phyloP scores from a whole-genome alignment of 92 coral and sea anemone species.

The Actinernus sp. region DNA sequence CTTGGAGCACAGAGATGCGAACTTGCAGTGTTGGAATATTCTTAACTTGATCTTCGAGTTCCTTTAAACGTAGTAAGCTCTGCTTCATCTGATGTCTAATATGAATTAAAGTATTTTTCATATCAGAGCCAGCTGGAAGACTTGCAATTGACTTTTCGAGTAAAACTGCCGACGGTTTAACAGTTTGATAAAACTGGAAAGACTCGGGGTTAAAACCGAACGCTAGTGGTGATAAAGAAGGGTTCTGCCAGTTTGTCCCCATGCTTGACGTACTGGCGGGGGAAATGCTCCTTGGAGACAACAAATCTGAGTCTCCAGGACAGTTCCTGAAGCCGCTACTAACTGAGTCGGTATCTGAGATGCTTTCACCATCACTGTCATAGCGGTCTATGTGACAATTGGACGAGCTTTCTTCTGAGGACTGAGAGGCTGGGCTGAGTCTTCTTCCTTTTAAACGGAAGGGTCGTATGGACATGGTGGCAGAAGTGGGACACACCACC shows the following conservation, averaged over 20 bases:
- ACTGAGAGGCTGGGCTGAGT: slow-evolving; percentile 7
- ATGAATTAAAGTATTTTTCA: slow-evolving; percentile 73
- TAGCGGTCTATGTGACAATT: too few species aligned
- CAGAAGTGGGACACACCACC: slow-evolving; percentile 6
- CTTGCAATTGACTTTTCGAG: slow-evolving; percentile 83
- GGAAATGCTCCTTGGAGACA: slow-evolving; percentile 27
- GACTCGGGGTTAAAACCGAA: slow-evolving; percentile 37
- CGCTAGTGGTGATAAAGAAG: slow-evolving; percentile 20
- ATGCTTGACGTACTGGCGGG: slow-evolving; percentile 33
- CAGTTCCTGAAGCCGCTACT: slow-evolving; percentile 8
- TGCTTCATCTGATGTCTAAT: slow-evolving; percentile 95
- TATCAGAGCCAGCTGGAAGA: slow-evolving; percentile 85
- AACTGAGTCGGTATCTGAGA: slow-evolving; percentile 36
- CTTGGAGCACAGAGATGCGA: slow-evolving; percentile 94
- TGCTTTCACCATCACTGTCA: slow-evolving; percentile 48
- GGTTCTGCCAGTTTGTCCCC: slow-evolving; percentile 4
- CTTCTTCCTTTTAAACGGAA: slow-evolving; percentile 9
- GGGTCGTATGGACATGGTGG: slow-evolving; percentile 25
- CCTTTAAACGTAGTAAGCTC: slow-evolving; percentile 78
- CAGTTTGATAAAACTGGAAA: slow-evolving; percentile 6
- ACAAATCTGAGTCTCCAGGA: background rate
- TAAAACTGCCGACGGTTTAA: slow-evolving; percentile 55
- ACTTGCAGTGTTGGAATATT: slow-evolving; percentile 93
- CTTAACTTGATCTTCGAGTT: slow-evolving; percentile 90
- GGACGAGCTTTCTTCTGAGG: slow-evolving; percentile 1